Evolutionary conservation across 1,140 invertebrate species (phyloP), one percentile per base, ranked within the genome.

Genomic region (Ceratina calcarata): DNA sequence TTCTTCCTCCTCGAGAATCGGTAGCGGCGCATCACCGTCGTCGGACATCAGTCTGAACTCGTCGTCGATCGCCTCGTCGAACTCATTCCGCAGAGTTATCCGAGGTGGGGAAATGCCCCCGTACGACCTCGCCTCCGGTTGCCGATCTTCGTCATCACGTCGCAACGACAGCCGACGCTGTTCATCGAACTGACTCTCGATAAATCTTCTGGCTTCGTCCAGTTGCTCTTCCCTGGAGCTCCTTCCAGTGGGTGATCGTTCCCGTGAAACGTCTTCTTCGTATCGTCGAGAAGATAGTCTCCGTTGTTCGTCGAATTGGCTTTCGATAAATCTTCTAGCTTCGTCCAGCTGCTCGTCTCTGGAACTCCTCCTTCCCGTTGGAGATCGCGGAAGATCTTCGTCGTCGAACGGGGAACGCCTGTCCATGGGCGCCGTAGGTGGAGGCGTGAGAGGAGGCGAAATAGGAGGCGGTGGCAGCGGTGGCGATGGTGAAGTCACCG

Each of bases 1-100:
- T 71, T 86, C 84, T 27, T 92, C 91, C 60, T 93, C 92, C 73
- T 93, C 90, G 16, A 88, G 90, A 20, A 93, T 93, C 0, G 92
- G 88, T 2, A 85, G 6, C 12, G 79, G 60, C 13, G 78, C 70
- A 0, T 86, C 86, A 0, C 74, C 58, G 3, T 84, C 84, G n/a
- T 86, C 80, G 12, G 81, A 69, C 55, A 84, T 64, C 0, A 87
- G 73, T 22, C 91, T 86, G 10, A 91, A 83, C 55, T 84, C 87
- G 4, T 90, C 90, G 0, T 90, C 86, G 22, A 88, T 88, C 3
- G 83, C 32, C 49, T 93, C 91, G 62, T 92, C 91, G 37, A 90
- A 91, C n/a, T 91, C 90, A 57, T 88, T 87, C 61, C 88, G 90
- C 61, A 92, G 82, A 15, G 86, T 85, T 55, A 90, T 88, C 32